Conservation (phyloP, 1,140 invertebrate genomes). For the Drosophila equinoxialis region DNA sequence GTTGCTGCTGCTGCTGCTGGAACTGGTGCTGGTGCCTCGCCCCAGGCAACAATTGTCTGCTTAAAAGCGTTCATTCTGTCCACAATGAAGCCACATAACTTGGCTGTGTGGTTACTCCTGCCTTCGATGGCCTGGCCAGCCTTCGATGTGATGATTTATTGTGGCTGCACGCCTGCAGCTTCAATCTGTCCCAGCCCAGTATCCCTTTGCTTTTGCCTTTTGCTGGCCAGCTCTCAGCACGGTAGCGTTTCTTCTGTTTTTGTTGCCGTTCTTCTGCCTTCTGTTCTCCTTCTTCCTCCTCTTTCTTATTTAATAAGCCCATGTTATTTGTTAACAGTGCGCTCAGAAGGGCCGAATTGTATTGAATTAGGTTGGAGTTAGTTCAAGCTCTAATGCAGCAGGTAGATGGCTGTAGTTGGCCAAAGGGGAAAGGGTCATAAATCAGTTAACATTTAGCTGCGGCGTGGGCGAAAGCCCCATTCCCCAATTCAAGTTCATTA, state of each 20-base stretch:
- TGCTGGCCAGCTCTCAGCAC: conserved; percentile 49
- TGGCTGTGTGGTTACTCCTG: conserved; percentile 66
- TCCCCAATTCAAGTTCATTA: conserved; percentile 1
- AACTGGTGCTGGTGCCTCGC: conserved; percentile 26
- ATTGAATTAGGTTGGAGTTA: conserved; percentile 56
- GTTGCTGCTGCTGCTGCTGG: conserved; percentile 39
- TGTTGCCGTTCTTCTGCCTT: conserved; percentile 19
- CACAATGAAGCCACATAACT: conserved; percentile 81
- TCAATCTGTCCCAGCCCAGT: conserved; percentile 34
- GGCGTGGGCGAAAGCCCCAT: not conserved
- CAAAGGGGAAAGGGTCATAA: conserved; percentile 3
- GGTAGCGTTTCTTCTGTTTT: conserved; percentile 56
- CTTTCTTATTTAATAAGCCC: conserved; percentile 77
- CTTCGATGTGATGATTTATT: conserved; percentile 80
- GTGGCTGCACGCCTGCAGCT: conserved; percentile 68
- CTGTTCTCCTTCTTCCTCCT: conserved; percentile 20
- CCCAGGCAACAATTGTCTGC: conserved; percentile 80
- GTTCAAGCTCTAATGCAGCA: conserved; percentile 10
- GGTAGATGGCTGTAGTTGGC: not conserved
- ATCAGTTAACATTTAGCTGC: conserved; percentile 10
- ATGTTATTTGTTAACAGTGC: conserved; percentile 81
- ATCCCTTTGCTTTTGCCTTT: conserved; percentile 8
- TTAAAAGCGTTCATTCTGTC: conserved; percentile 81
- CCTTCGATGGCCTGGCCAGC: conserved; percentile 36
- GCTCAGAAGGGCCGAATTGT: conserved; percentile 54